Conservation (phyloP, 2,888 invertebrate genomes). For the Megaustenia siamemsis region DNA sequence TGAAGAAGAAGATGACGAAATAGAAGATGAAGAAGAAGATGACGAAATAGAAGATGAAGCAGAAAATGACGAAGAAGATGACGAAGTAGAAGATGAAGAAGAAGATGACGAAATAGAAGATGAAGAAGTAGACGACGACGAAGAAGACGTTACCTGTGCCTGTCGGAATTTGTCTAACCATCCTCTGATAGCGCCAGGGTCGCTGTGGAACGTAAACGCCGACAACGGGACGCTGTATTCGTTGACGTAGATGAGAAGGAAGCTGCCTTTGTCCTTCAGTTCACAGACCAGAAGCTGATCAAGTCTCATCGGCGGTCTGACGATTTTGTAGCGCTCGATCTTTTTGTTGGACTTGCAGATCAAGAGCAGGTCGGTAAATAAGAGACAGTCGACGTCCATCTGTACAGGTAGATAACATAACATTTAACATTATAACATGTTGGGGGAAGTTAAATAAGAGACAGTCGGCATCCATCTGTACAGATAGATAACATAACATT, state of each 20-base stretch:
- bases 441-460: too few relatives aligned
- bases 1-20: too few relatives aligned
- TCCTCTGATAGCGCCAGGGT: conserved; percentile 81
- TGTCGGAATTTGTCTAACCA: conserved; percentile 88
- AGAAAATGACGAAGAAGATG: too few relatives aligned
- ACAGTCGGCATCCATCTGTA: too few relatives aligned
- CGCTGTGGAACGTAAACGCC: conserved; percentile 87
- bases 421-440: too few relatives aligned
- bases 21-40: too few relatives aligned
- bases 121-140: neutral
- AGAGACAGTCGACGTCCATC: conserved; percentile 93
- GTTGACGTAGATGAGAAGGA: conserved; percentile 89
- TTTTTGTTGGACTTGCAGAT: conserved; percentile 87
- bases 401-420: conserved; percentile 46
- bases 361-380: conserved; percentile 94
- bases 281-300: conserved; percentile 87
- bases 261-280: conserved; percentile 81
- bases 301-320: conserved; percentile 90
- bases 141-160: conserved; percentile 83
- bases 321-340: conserved; percentile 83
- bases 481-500: too few relatives aligned
- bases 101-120: too few relatives aligned
- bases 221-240: conserved; percentile 90
- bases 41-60: too few relatives aligned
- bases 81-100: too few relatives aligned